Evolutionary conservation across 2,797 vertebrate species (phyloP).

Genomic region (Lepilemur ruficaudatus): DNA sequence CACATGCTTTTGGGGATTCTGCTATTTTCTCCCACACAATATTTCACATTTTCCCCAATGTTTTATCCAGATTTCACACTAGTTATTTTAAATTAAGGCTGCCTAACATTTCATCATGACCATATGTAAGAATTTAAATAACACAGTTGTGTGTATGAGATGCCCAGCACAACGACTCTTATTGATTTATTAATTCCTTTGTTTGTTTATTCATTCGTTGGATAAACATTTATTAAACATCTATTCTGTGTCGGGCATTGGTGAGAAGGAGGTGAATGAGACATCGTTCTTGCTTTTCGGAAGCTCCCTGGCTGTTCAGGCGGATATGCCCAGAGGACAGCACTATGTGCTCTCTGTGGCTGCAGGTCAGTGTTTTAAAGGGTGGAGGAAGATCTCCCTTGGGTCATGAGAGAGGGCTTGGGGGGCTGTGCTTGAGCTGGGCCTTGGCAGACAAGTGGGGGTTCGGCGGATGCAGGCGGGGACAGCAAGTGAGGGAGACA

Average conservation of each 20-base stretch:
- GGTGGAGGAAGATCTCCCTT: neutral
- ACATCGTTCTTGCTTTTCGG: neutral
- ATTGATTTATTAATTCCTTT: neutral
- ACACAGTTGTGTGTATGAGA: neutral
- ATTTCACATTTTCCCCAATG: neutral
- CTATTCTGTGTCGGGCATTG: neutral
- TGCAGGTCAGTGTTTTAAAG: neutral
- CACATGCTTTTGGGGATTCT: neutral
- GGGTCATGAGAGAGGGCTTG: neutral
- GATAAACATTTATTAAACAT: neutral
- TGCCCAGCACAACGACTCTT: neutral
- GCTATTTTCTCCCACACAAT: neutral
- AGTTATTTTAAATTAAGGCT: slow-evolving; percentile 28
- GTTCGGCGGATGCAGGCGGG: neutral
- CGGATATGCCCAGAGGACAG: neutral
- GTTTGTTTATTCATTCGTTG: neutral
- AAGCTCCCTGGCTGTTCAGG: neutral
- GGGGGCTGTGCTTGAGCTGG: neutral
- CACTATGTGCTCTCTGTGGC: neutral
- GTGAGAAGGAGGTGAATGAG: neutral
- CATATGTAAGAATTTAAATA: neutral
- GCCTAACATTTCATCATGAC: neutral
- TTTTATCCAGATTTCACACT: slow-evolving; percentile 36
- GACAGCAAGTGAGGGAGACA: neutral
- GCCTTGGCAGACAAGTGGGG: neutral